These are phyloP conservation scores for Cydia fagiglandana DNA, from an alignment of 1,140 invertebrate species.

Conservation along the genomic window DNA sequence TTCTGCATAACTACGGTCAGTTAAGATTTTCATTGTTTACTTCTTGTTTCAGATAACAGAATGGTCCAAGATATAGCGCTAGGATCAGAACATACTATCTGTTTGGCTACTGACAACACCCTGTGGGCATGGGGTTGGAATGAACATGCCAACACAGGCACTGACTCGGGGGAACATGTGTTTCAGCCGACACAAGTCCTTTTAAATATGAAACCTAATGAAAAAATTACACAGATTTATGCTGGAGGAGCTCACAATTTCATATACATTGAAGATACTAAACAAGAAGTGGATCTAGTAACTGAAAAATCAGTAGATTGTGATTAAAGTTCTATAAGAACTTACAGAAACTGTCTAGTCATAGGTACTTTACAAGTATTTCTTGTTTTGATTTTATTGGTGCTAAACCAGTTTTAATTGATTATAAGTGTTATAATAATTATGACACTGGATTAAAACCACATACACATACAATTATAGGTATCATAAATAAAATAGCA, in stretches of 20 bases:
- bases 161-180: slow-evolving; percentile 82
- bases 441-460: too few species aligned
- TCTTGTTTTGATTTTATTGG: neutral
- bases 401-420: neutral
- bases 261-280: slow-evolving; percentile 50
- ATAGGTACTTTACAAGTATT: neutral
- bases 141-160: slow-evolving; percentile 93
- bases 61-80: slow-evolving; percentile 81
- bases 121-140: slow-evolving; percentile 94
- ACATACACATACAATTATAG: too few species aligned
- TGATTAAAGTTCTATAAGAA: neutral
- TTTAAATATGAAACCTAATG: slow-evolving; percentile 45
- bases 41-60: slow-evolving; percentile 60
- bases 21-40: slow-evolving; percentile 28
- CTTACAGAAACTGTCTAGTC: neutral
- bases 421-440: neutral
- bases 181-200: slow-evolving; percentile 58
- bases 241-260: slow-evolving; percentile 75
- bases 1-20: too few species aligned
- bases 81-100: slow-evolving; percentile 89
- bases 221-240: slow-evolving; percentile 59
- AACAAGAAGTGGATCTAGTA: neutral
- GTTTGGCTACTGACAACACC: slow-evolving; percentile 80
- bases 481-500: too few species aligned
- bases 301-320: neutral